phyloP scores from a whole-genome alignment of 2,888 invertebrate genomes.

The Diarsia dahlii region DNA sequence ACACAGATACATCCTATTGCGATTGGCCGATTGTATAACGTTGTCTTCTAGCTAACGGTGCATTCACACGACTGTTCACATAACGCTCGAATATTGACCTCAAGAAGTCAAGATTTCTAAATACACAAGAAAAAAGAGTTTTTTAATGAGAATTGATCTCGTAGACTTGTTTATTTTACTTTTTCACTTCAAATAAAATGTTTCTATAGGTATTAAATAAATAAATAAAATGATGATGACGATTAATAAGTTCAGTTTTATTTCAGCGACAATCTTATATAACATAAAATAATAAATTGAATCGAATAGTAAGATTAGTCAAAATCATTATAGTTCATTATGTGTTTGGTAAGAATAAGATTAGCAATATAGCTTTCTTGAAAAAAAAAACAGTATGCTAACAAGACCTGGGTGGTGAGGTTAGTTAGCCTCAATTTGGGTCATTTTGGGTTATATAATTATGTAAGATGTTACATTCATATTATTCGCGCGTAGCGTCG shows the following conservation, averaged over 20 bases:
- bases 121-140: not conserved
- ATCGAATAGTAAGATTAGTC: too few relatives aligned
- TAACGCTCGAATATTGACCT: slow-evolving; percentile 12
- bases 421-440: not conserved
- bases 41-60: slow-evolving; percentile 4
- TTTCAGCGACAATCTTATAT: too few relatives aligned
- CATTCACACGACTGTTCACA: not conserved
- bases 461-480: slow-evolving; percentile 3
- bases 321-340: too few relatives aligned
- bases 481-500: not conserved
- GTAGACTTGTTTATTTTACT: not conserved
- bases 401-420: not conserved
- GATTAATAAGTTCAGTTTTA: too few relatives aligned
- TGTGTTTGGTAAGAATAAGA: not conserved
- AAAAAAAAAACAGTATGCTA: not conserved
- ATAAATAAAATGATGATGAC: too few relatives aligned
- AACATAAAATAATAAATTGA: too few relatives aligned
- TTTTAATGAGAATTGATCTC: not conserved
- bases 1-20: not conserved
- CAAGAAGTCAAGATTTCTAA: slow-evolving; percentile 10
- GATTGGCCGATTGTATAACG: slow-evolving; percentile 8
- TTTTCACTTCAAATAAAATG: not conserved
- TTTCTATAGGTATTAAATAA: not conserved
- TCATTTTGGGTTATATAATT: slow-evolving; percentile 23
- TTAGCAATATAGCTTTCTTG: not conserved